Evolutionary conservation across 2,888 invertebrate species (phyloP).

Genomic region (Luffia ferchaultella): DNA sequence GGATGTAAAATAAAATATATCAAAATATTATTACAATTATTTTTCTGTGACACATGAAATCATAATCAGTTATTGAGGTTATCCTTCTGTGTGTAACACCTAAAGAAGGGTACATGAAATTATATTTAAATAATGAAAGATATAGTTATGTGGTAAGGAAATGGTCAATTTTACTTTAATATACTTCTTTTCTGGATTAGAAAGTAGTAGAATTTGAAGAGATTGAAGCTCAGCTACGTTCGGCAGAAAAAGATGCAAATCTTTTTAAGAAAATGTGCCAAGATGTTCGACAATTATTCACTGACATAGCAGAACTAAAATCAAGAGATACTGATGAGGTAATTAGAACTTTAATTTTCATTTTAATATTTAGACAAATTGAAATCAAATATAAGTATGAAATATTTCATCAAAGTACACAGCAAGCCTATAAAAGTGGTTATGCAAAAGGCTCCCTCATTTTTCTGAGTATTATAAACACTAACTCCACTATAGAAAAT

Average conservation of each 20-base stretch:
- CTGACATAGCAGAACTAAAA: constrained; percentile 74
- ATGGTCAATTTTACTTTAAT: no score
- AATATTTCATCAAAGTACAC: neutral
- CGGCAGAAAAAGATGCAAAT: constrained; percentile 72
- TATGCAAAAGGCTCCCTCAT: no score
- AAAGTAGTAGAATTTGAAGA: constrained; percentile 78
- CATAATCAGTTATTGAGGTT: no score
- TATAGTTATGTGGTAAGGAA: no score
- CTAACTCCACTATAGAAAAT: no score
- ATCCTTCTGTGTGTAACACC: no score
- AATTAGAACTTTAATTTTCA: constrained; percentile 14
- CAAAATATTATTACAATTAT: no score
- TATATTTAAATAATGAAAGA: no score
- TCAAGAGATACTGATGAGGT: constrained; percentile 63
- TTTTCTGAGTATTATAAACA: no score
- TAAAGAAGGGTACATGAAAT: no score
- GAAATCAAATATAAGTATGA: neutral
- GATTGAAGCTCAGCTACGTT: constrained; percentile 71
- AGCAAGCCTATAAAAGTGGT: neutral
- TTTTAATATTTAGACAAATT: neutral
- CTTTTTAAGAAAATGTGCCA: constrained; percentile 75
- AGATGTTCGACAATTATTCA: constrained; percentile 73
- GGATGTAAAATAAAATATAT: no score
- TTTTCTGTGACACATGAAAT: no score
- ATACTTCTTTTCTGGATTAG: constrained; percentile 39